Conservation (phyloP, 2,113 vertebrate genomes). For the Porphyrio hochstetteri region DNA sequence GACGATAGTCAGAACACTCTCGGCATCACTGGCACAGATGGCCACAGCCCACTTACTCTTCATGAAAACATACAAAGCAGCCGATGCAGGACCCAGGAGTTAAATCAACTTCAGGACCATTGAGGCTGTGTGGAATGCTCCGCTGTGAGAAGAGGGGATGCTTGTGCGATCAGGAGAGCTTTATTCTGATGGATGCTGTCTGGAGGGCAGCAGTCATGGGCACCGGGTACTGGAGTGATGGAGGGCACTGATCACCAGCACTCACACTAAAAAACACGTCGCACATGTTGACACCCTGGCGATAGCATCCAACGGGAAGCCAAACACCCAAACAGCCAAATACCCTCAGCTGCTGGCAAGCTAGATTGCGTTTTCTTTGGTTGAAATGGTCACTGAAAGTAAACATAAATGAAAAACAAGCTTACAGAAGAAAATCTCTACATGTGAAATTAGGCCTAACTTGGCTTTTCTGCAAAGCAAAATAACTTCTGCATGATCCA, state of each 20-base stretch:
- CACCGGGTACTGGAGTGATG: background rate
- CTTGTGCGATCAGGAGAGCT: background rate
- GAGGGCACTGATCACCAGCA: background rate
- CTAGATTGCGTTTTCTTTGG: background rate
- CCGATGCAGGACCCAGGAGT: background rate
- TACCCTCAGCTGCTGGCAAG: background rate
- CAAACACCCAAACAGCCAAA: no score
- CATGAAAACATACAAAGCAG: background rate
- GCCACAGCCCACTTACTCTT: background rate
- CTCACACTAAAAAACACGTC: background rate
- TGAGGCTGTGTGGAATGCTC: rapidly evolving
- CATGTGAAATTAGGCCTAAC: background rate
- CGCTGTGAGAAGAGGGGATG: background rate
- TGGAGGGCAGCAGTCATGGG: background rate
- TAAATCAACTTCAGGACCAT: background rate
- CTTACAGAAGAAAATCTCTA: background rate
- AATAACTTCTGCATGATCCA: background rate
- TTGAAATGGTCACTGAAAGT: background rate
- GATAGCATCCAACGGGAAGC: background rate
- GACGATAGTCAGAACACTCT: background rate
- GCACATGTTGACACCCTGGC: rapidly evolving
- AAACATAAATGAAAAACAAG: background rate
- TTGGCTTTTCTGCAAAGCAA: background rate
- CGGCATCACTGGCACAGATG: background rate
- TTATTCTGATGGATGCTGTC: background rate